phyloP scores from a whole-genome alignment of 1,140 invertebrate genomes.

The Camponotus vicinus region DNA sequence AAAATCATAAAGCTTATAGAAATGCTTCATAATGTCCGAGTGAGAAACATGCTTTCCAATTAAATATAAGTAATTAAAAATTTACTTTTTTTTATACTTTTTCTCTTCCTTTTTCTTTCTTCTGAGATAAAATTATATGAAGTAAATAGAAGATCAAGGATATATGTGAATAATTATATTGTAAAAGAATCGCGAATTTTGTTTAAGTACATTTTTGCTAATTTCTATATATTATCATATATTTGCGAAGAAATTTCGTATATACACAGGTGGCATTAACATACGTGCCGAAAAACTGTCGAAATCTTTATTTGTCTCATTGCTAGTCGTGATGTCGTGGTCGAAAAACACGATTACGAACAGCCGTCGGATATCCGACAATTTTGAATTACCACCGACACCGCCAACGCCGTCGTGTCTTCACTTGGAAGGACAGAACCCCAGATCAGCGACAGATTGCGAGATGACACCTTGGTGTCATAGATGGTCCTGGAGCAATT shows the following conservation, averaged over 20 bases:
- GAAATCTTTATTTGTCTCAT: background rate
- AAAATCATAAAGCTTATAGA: background rate
- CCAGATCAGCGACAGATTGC: constrained; percentile 46
- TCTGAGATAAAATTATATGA: background rate
- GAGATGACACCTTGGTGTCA: constrained; percentile 62
- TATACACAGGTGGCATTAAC: background rate
- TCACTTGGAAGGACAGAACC: constrained; percentile 47
- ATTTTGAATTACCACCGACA: constrained; percentile 71
- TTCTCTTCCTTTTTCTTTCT: background rate
- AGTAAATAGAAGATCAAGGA: background rate
- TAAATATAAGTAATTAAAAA: constrained; percentile 1
- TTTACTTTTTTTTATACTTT: background rate
- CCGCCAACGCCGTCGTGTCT: constrained; percentile 55
- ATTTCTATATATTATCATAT: background rate
- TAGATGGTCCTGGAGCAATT: constrained; percentile 54
- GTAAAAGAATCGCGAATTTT: background rate
- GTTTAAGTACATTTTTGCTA: background rate
- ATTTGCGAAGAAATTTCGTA: background rate
- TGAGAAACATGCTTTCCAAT: background rate
- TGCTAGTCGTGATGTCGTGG: constrained; percentile 47
- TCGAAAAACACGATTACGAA: constrained; percentile 23
- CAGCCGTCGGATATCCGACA: constrained; percentile 48
- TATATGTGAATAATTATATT: background rate
- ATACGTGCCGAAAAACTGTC: background rate
- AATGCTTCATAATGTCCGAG: background rate